These are phyloP conservation scores for Drosophila vallismaia DNA, from an alignment of 2,888 invertebrate genomes.

Conservation along the genomic window DNA sequence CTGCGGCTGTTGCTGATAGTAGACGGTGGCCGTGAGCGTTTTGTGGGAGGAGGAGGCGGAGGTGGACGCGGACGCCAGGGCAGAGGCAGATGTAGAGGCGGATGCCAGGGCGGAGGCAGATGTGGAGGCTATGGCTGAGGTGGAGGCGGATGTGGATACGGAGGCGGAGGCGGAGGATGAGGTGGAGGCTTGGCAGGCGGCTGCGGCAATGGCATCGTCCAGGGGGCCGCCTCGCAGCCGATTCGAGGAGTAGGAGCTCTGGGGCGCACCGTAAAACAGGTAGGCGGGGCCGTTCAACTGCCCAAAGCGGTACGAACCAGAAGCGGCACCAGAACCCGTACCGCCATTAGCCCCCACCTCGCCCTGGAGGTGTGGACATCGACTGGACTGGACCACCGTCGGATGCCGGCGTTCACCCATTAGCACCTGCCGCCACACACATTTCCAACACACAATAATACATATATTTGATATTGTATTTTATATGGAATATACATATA, in stretches of 20 bases:
- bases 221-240: conserved; percentile 57
- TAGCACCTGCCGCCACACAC: conserved; percentile 27
- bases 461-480: background rate
- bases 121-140: conserved; percentile 31
- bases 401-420: conserved; percentile 34
- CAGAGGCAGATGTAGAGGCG: conserved; percentile 22
- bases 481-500: background rate
- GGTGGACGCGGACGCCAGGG: conserved; percentile 6
- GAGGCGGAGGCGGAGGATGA: conserved; percentile 31
- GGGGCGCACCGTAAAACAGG: conserved; percentile 64
- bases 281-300: conserved; percentile 40
- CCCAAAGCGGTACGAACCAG: conserved; percentile 20
- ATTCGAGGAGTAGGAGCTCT: conserved; percentile 71
- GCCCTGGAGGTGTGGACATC: conserved; percentile 8
- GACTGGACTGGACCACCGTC: conserved; percentile 5
- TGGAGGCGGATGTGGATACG: background rate
- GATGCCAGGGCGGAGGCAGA: conserved; percentile 31
- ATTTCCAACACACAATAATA: background rate
- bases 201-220: conserved; percentile 8
- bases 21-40: conserved; percentile 69
- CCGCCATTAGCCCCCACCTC: conserved; percentile 2
- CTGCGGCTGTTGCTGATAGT: conserved; percentile 68
- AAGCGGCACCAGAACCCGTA: background rate
- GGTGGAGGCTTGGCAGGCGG: conserved; percentile 29
- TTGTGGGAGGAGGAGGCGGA: conserved; percentile 45